Evolutionary conservation across 1,140 invertebrate genomes (phyloP).

Genomic region (Scaptomyza pallida): DNA sequence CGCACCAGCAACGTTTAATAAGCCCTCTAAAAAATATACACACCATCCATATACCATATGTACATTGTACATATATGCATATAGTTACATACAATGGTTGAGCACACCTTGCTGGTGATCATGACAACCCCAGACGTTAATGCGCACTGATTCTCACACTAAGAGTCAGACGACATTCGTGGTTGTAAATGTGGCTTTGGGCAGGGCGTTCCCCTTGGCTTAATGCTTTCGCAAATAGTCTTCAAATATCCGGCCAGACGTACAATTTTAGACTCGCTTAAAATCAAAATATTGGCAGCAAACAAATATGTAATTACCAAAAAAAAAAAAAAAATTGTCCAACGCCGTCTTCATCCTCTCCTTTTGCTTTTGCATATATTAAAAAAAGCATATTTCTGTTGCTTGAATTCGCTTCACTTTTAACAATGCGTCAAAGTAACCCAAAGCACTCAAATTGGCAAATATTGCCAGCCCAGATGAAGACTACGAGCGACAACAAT

Average conservation of each 20-base stretch:
- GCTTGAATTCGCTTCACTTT: constrained; percentile 30
- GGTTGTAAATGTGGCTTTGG: constrained; percentile 14
- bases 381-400: constrained; percentile 59
- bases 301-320: constrained; percentile 58
- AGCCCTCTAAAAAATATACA: constrained; percentile 51
- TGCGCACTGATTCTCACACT: constrained; percentile 39
- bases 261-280: constrained; percentile 53
- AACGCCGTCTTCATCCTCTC: too few relatives aligned
- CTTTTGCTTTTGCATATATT: constrained; percentile 45
- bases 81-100: constrained; percentile 3
- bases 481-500: constrained; percentile 16
- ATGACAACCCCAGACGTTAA: constrained; percentile 10
- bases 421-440: constrained; percentile 60
- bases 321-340: constrained; percentile 15
- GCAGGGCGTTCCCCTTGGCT: constrained; percentile 47
- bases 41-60: neutral
- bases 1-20: constrained; percentile 60
- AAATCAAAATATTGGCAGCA: constrained; percentile 66
- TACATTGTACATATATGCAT: neutral
- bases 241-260: constrained; percentile 71
- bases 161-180: constrained; percentile 12
- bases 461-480: constrained; percentile 52
- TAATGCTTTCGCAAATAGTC: constrained; percentile 77
- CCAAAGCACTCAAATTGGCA: constrained; percentile 71
- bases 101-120: constrained; percentile 28